Percentiles rank a stretch among this genome's conserved stretches.
phyloP scores from a whole-genome alignment of 2,113 vertebrate genomes.

The Ictalurus furcatus region DNA sequence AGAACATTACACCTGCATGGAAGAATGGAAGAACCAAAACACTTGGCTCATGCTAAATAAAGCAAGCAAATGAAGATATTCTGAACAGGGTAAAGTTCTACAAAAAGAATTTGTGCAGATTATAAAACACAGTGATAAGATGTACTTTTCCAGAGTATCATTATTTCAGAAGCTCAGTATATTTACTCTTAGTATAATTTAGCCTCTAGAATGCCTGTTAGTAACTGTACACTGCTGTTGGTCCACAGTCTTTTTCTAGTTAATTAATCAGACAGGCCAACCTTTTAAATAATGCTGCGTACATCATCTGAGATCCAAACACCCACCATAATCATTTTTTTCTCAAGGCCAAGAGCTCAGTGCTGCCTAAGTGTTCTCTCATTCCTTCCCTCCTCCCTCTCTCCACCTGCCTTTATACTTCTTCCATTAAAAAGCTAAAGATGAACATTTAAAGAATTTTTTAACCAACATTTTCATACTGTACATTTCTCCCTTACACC shows the following conservation, averaged over 20 bases:
- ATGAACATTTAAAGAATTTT: neutral
- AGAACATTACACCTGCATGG: neutral
- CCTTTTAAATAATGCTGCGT: constrained; percentile 20
- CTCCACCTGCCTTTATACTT: constrained; percentile 2
- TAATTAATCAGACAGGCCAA: constrained; percentile 42
- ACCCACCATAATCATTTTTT: neutral
- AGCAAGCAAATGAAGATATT: neutral
- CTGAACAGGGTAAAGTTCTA: neutral
- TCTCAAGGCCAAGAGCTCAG: constrained; percentile 20
- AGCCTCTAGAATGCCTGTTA: constrained; percentile 10
- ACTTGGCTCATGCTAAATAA: neutral
- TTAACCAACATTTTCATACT: constrained; percentile 1
- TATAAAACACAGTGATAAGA: neutral
- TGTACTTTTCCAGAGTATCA: neutral
- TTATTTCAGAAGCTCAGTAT: neutral
- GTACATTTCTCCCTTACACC: neutral
- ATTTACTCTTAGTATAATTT: neutral
- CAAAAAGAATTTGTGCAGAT: neutral
- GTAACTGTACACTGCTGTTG: constrained; percentile 19
- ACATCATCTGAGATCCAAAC: constrained; percentile 29
- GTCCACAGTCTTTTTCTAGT: constrained; percentile 39
- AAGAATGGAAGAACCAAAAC: neutral
- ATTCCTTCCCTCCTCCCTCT: neutral
- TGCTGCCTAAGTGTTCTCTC: constrained; percentile 2
- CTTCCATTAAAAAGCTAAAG: neutral